Conservation (phyloP, 2,888 invertebrate species). For the Allophyes oxyacanthae region DNA sequence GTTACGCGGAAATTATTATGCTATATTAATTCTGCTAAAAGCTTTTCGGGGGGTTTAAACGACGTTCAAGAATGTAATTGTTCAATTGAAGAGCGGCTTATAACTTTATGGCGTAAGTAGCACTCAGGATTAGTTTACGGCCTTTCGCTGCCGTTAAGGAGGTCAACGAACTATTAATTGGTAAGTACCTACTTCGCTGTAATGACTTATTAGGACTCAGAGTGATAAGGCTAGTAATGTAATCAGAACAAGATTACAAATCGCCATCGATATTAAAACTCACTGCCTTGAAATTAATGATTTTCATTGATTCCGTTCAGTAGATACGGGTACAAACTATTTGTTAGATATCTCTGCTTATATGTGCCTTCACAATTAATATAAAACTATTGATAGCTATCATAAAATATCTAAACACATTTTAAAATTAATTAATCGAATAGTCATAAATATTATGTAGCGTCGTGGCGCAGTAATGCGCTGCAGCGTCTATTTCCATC, state of each 20-base stretch:
- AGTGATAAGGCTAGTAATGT: conserved; percentile 25
- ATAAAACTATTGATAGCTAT: not conserved
- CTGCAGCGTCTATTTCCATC: conserved; percentile 18
- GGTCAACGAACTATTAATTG: conserved; percentile 56
- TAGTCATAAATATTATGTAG: conserved; percentile 1
- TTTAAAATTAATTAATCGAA: not conserved
- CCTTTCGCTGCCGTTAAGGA: conserved; percentile 57
- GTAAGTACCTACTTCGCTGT: conserved; percentile 39
- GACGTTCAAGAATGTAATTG: conserved; percentile 69
- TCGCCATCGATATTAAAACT: conserved; percentile 1
- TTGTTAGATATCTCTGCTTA: no score
- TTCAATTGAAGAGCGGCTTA: conserved; percentile 68
- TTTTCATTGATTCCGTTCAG: not conserved
- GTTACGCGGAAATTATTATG: conserved; percentile 75
- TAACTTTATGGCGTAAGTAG: conserved; percentile 63
- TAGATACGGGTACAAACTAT: not conserved
- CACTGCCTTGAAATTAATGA: conserved; percentile 1
- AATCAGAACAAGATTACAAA: conserved; percentile 34
- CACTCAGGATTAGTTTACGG: conserved; percentile 58
- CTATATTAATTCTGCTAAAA: conserved; percentile 78
- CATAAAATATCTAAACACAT: not conserved
- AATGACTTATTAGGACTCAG: conserved; percentile 42
- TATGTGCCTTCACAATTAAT: not conserved
- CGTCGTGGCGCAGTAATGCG: conserved; percentile 9
- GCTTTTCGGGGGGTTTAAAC: conserved; percentile 69